Base-by-base conservation (phyloP, 1,140 invertebrate species). In the Papilio aristodemus region DNA sequence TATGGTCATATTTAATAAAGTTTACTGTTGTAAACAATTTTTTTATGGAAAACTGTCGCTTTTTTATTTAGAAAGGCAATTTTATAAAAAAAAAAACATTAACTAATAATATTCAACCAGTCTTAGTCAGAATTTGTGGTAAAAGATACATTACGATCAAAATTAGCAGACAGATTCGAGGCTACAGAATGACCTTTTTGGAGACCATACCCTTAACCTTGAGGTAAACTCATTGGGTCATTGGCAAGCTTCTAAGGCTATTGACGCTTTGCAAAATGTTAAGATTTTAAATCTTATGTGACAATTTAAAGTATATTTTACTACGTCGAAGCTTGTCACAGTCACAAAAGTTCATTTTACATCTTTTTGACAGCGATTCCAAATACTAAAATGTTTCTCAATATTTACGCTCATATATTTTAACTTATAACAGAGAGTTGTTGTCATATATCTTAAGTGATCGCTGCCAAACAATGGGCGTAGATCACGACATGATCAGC, bases 381-480 rank as follows among this genome's bases (percentile, higher is more conserved):
- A n/a, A n/a, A n/a, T n/a, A n/a, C n/a, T n/a, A n/a, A n/a, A n/a
- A n/a, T n/a, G n/a, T n/a, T n/a, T n/a, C n/a, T n/a, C n/a, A n/a
- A n/a, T n/a, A n/a, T n/a, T n/a, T n/a, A n/a, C n/a, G n/a, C n/a
- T n/a, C 5, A 10, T 17, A 14, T 39, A 36, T 41, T 64, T n/a
- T n/a, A 14, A 43, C 10, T 25, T 43, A 63, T 43, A 8, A 43
- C 11, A 41, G 17, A 11, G 27, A 64, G 4, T 14, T 64, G 37
- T 64, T 7, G 62, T 38, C 19, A 64, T 64, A 64, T 64, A n/a
- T 63, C 22, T 4, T 38, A 19, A 19, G 62, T 43, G 22, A 19
- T 14, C 11, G 39, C 39, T 64, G 62, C 62, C 62, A 64, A 64
- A 64, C 62, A 64, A 64, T 64, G 39, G 38, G 62, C 10, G 39